Evolutionary conservation across 2,888 invertebrate genomes (phyloP), one percentile per base, ranked within the genome.

Genomic region (Omphaloscelis lunosa): DNA sequence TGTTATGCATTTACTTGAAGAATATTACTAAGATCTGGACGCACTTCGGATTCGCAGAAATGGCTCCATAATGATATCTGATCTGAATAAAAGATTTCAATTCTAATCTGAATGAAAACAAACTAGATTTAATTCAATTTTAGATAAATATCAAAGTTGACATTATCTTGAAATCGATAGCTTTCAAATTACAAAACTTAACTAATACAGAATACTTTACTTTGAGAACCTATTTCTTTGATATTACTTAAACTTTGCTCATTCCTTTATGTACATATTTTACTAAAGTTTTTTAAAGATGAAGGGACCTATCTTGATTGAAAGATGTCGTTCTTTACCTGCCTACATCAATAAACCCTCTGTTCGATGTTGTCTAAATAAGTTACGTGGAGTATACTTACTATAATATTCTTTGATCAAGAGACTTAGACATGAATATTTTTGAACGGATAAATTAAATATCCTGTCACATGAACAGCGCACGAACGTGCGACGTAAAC

Each of bases 191-290:
- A 72, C 59, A 75, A 62, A 79, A 80, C 72, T 74, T 65, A 66
- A 67, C 72, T 74, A 65, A 71, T 73, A 81, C 23, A 41, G 51
- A 76, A 76, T 23, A 56, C 66, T 69, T 71, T 65, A 48, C 27
- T 56, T 77, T n/a, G 7, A 45, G 61, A 66, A 61, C 6, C 58
- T 66, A 51, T 75, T 75, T 41, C 68, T 77, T 71, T 45, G 56
- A 34, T n/a, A 67, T 51, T 58, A 66, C 58, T 68, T 65, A 62
- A 77, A 77, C n/a, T 74, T 73, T 58, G 41, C 53, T 62, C 48
- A 72, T 80, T 74, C 51, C 56, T 69, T 79, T 80, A 76, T 70
- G 85, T 81, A 75, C 71, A 79, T 84, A 76, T 75, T 76, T 76
- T 81, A 72, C 65, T 61, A n/a, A 85, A 79, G 65, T 81, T 79